Evolutionary conservation across 2,113 vertebrate species (phyloP).

Genomic region (Melanerpes formicivorus): DNA sequence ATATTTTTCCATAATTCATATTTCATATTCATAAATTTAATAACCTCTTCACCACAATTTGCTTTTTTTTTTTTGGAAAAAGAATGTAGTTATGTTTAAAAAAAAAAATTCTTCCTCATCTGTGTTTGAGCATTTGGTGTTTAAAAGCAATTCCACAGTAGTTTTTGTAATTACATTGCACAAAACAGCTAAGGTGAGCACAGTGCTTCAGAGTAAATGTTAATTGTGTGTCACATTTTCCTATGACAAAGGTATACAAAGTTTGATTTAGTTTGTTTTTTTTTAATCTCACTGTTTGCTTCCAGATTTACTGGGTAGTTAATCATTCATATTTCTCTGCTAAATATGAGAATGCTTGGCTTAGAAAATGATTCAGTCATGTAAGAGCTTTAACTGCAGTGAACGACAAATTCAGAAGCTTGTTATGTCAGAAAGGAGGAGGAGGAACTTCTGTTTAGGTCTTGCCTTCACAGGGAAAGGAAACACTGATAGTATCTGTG

Average conservation of each 20-base stretch:
- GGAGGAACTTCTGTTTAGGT: slow-evolving; percentile 72
- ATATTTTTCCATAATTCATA: too few relatives aligned
- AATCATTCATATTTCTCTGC: slow-evolving; percentile 24
- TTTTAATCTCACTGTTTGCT: slow-evolving; percentile 11
- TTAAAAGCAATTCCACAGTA: slow-evolving; percentile 13
- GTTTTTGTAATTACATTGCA: not conserved
- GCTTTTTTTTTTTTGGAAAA: not conserved
- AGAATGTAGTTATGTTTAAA: not conserved
- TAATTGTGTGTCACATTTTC: slow-evolving; percentile 8
- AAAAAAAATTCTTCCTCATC: fast-evolving
- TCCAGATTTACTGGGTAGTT: slow-evolving; percentile 23
- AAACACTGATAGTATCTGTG: slow-evolving; percentile 63
- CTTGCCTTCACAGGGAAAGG: slow-evolving; percentile 65
- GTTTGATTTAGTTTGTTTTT: slow-evolving; percentile 33
- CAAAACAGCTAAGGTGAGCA: not conserved
- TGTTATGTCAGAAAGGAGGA: slow-evolving; percentile 75
- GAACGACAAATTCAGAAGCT: slow-evolving; percentile 66
- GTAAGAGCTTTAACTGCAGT: slow-evolving; percentile 53
- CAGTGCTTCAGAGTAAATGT: not conserved
- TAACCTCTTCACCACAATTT: too few relatives aligned
- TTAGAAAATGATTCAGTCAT: slow-evolving; percentile 31
- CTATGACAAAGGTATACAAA: slow-evolving; percentile 11
- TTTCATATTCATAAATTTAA: too few relatives aligned
- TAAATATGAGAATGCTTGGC: slow-evolving; percentile 4
- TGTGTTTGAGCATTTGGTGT: not conserved